Conservation (phyloP, 2,888 invertebrate genomes). For the Eristalis tenax region DNA sequence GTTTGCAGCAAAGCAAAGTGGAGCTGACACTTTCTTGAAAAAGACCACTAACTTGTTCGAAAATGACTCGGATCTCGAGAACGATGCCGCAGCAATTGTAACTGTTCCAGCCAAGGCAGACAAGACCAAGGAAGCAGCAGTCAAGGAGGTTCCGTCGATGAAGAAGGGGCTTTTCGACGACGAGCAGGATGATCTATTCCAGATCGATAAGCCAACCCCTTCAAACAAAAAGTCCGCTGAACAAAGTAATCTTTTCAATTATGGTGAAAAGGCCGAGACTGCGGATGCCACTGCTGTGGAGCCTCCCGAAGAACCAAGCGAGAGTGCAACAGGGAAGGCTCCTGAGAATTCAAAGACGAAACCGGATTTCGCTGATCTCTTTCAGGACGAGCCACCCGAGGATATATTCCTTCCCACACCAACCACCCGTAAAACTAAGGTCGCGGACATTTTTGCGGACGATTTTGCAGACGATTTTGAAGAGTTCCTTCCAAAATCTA, state of each 20-base stretch:
- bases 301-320: background rate
- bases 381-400: constrained; percentile 11
- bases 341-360: background rate
- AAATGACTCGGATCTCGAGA: constrained; percentile 13
- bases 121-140: background rate
- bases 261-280: background rate
- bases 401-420: background rate
- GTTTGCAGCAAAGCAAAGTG: constrained; percentile 41
- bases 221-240: background rate
- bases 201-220: background rate
- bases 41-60: constrained; percentile 50
- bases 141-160: background rate
- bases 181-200: constrained; percentile 27
- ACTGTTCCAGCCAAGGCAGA: background rate
- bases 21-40: constrained; percentile 9
- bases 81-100: background rate
- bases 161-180: constrained; percentile 50
- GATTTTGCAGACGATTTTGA: constrained; percentile 46
- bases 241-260: background rate
- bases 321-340: background rate
- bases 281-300: no score
- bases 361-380: constrained; percentile 12
- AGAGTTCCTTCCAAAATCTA: constrained; percentile 61
- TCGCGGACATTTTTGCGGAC: constrained; percentile 37
- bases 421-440: background rate